phyloP scores from a whole-genome alignment of 1,140 invertebrate species.

The Laupala kohalensis region DNA sequence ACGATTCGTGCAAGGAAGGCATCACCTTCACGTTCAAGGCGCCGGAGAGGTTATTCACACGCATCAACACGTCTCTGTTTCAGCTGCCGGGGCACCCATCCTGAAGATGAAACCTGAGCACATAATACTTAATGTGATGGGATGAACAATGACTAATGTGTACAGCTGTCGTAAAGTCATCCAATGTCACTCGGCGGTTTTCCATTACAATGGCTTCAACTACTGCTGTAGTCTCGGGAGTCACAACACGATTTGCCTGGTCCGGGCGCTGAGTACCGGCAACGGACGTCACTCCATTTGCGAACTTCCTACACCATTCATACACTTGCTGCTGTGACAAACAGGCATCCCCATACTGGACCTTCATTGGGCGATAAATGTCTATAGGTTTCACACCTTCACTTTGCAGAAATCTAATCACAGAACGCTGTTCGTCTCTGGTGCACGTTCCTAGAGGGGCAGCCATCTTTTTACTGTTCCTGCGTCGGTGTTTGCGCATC shows the following conservation, averaged over 20 bases:
- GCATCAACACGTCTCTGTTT: constrained; percentile 10
- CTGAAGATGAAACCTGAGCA: not conserved
- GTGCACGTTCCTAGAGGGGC: not conserved
- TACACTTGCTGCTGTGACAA: not conserved
- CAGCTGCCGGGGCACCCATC: constrained; percentile 17
- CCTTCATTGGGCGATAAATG: not conserved
- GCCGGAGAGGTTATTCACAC: constrained; percentile 14
- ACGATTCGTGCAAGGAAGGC: constrained; percentile 15
- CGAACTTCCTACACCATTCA: not conserved
- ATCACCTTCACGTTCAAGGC: constrained; percentile 14
- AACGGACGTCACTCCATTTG: no score
- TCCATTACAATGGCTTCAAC: no score
- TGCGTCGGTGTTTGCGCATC: not conserved
- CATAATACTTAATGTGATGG: no score
- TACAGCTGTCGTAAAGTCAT: no score
- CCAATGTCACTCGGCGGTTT: no score
- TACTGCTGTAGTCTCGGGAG: no score
- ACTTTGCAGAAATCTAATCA: not conserved
- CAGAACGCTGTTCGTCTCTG: constrained; percentile 1
- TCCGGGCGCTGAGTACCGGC: no score
- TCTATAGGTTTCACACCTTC: constrained; percentile 6
- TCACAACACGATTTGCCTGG: no score
- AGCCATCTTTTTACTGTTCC: constrained; percentile 1
- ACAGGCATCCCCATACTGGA: not conserved
- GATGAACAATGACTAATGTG: no score